Evolutionary conservation across 2,888 invertebrate genomes (phyloP), one percentile per base, ranked within the genome.

Genomic region (Endotricha flammealis): DNA sequence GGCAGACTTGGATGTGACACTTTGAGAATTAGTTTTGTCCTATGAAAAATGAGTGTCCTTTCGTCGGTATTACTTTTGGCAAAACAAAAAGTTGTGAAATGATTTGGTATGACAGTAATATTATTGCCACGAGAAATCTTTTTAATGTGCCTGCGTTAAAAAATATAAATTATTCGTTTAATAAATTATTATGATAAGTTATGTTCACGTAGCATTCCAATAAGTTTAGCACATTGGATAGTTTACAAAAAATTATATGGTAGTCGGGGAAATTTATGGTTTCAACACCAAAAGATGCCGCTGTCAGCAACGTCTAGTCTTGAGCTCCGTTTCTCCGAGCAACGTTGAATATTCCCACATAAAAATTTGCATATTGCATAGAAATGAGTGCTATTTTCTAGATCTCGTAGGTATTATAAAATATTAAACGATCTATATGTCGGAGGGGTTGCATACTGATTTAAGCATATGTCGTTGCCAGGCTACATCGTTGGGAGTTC

Each of bases 11-110:
- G 49, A 48, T 41, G 51, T 63, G 71, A 72, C 66, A 69, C 63
- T 66, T 69, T 48, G 49, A 44, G 65, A 72, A 72, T 72, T 70
- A 62, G 63, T 68, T 74, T 65, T 59, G 41, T 48, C 45, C 40
- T 42, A 50, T 61, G 59, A 68, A 61, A 66, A 64, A 69, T 66
- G 51, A 50, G 41, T 44, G 39, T 50, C 39, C 41, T 49, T 39
- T 43, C 41, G 41, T 32, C 31, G 45, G 39, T 20, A 29, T 22
- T 35, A 20, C 31, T 33, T 34, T 22, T 16, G 29, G 10, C 9
- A 32, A 30, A 32, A 9, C 10, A 25, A 13, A 24, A 23, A 32
- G 10, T 32, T 14, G 9, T 30, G 9, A 5, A n/a, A n/a, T n/a
- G n/a, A n/a, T n/a, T n/a, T n/a, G n/a, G n/a, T n/a, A n/a, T n/a